These are phyloP conservation scores for Rhogogaster chlorosoma DNA, from an alignment of 2,888 invertebrate species.

Conservation along the genomic window DNA sequence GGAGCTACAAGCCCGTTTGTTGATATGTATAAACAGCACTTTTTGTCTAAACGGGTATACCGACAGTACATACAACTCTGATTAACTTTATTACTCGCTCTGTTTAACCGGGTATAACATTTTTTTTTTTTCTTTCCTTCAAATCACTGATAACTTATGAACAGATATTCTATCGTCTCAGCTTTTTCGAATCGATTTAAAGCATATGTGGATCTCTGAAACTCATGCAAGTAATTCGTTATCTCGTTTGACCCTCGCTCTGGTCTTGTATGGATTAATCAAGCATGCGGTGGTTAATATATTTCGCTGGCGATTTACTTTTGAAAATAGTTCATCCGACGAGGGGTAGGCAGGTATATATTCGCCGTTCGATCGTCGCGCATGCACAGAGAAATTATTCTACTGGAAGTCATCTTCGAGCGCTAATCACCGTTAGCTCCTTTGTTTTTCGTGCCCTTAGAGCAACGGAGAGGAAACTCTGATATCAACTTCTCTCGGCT, in stretches of 20 bases:
- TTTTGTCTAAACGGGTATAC: background rate
- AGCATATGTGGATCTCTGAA: no score
- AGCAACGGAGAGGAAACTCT: conserved; percentile 40
- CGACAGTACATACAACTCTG: no score
- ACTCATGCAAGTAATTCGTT: background rate
- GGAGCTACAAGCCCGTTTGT: conserved; percentile 1
- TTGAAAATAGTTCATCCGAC: background rate
- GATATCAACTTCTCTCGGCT: conserved; percentile 37
- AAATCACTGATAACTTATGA: no score
- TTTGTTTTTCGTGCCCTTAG: conserved; percentile 39
- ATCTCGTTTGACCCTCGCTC: background rate
- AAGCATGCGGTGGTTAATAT: background rate
- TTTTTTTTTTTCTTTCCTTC: background rate
- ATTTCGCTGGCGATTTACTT: background rate
- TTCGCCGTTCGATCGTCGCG: background rate
- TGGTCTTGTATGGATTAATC: background rate
- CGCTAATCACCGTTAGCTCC: conserved; percentile 41
- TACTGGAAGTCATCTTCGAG: conserved; percentile 41
- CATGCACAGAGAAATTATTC: conserved; percentile 13
- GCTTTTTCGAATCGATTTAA: no score
- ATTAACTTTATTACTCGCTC: no score
- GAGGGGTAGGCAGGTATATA: background rate
- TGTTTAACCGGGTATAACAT: no score
- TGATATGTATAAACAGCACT: background rate
- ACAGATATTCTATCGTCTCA: no score